Evolutionary conservation across 2,113 vertebrate species (phyloP).

Genomic region (Myrmecobius fasciatus): DNA sequence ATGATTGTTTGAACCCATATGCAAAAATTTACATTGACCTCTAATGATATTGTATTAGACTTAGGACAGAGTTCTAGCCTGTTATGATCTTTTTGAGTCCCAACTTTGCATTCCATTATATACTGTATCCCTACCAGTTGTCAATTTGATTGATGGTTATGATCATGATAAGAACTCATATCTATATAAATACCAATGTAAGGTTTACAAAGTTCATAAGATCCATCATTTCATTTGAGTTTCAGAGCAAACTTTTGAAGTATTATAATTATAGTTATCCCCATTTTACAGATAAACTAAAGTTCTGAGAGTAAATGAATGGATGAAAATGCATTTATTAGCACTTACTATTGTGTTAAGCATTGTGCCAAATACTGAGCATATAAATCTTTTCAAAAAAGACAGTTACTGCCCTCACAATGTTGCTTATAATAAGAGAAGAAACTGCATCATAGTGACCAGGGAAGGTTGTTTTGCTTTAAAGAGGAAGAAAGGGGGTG

Average conservation of each 20-base stretch:
- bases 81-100: not conserved
- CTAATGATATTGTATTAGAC: not conserved
- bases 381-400: too few relatives aligned
- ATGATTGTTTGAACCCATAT: not conserved
- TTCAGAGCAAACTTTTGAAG: not conserved
- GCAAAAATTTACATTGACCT: not conserved
- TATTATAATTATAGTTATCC: not conserved
- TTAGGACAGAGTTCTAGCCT: not conserved
- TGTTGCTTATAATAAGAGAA: too few relatives aligned
- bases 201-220: not conserved
- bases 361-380: too few relatives aligned
- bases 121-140: not conserved
- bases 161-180: not conserved
- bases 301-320: too few relatives aligned
- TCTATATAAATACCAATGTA: not conserved
- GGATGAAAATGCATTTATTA: too few relatives aligned
- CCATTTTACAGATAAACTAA: not conserved
- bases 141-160: not conserved
- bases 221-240: not conserved
- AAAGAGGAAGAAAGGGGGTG: too few relatives aligned
- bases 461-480: too few relatives aligned
- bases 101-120: not conserved
- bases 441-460: too few relatives aligned
- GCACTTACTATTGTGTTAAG: too few relatives aligned
- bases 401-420: too few relatives aligned